These are phyloP conservation scores for Cepaea nemoralis DNA, from an alignment of 1,140 invertebrate species.

Conservation along the genomic window DNA sequence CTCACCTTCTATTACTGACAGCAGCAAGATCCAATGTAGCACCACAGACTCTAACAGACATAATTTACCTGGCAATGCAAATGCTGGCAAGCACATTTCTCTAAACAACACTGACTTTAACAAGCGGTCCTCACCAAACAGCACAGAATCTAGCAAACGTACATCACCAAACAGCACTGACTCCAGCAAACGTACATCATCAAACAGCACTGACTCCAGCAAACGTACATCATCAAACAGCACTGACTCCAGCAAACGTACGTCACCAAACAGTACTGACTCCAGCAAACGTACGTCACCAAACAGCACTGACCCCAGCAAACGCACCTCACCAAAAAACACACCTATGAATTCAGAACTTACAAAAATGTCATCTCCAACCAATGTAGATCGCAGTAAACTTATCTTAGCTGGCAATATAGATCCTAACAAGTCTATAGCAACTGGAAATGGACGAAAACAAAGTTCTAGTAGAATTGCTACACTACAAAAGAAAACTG, in stretches of 20 bases:
- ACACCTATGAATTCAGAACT: background rate
- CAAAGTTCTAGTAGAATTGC: slow-evolving; percentile 88
- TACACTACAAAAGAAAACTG: slow-evolving; percentile 85
- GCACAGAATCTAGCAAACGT: background rate
- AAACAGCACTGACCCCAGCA: background rate
- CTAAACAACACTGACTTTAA: background rate
- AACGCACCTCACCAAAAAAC: background rate
- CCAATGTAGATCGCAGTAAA: background rate
- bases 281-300: background rate
- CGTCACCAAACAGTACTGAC: background rate
- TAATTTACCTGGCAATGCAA: background rate
- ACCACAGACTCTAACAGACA: background rate
- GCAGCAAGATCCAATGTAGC: background rate
- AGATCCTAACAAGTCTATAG: slow-evolving; percentile 46
- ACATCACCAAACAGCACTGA: background rate
- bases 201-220: background rate
- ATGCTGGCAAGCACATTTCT: background rate
- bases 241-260: background rate
- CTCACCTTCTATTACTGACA: background rate
- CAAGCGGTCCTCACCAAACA: background rate
- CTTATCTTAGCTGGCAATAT: background rate
- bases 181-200: background rate
- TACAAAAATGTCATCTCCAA: background rate
- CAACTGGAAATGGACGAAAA: slow-evolving; percentile 69
- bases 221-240: background rate